Base-by-base conservation (phyloP, 2,797 vertebrate genomes). In the Cryptoprocta ferox region DNA sequence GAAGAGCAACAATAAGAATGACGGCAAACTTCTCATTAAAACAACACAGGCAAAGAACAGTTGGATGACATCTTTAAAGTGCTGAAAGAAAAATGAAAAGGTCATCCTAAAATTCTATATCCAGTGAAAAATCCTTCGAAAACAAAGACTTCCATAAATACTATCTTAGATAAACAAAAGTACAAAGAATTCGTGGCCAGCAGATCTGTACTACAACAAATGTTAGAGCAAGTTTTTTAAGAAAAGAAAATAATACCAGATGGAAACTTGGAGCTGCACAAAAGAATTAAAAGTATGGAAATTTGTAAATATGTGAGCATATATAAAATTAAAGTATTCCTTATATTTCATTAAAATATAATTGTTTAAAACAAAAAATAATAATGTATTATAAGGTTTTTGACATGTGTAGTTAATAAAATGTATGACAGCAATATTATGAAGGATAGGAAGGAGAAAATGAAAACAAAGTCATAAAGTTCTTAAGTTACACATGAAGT, bases 321-420 rank as follows among this genome's bases (percentile, higher is more conserved):
- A 70, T 50, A 30, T 15, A 88, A 96, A 89, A 75, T 48, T 32
- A 87, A 93, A 78, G 5, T 24, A 45, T 59, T 76, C 13, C 19
- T 96, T 75, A 59, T 13, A 83, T 85, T 91, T 89, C 30, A 56
- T 91, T 83, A 75, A 83, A 89, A 91, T n/a, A 97, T 83, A 63
- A 71, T 30, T 50, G 21, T 24, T 75, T 89, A 84, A 93, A 91
- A 48, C 42, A 48, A 91, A 83, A 84, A 48, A 68, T 4, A 59
- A 48, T 13, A 35, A 73, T 68, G 0, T 37, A 50, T 68, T 42
- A 1, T 81, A 18, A 48, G n/a, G 9, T 50, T 16, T 83, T 11
- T 84, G 76, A 24, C 4, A n/a, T 18, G 39, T 8, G 3, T 79
- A 37, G n/a, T 18, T 48, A 84, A 56, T 79, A 78, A 78, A 73